Conservation (phyloP, 2,797 vertebrate species). For the Falco rusticolus region DNA sequence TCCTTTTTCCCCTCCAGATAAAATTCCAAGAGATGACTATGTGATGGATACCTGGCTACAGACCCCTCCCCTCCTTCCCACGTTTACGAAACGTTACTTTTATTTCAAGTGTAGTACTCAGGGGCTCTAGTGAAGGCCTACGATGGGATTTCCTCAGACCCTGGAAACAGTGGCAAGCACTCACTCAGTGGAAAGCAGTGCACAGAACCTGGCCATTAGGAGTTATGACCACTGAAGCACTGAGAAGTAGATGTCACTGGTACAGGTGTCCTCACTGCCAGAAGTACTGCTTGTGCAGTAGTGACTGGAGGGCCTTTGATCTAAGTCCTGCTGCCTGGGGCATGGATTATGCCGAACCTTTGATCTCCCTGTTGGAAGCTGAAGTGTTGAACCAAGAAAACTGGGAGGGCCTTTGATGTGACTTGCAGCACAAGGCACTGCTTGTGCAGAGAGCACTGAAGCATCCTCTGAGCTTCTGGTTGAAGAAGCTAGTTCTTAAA, state of each 20-base stretch:
- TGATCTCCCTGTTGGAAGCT: conserved; percentile 58
- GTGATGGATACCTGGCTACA: neutral
- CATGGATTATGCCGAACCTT: conserved; percentile 47
- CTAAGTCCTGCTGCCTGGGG: conserved; percentile 30
- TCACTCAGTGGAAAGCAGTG: neutral
- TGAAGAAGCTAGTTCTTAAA: neutral
- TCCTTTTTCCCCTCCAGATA: neutral
- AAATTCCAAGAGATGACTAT: conserved; percentile 16
- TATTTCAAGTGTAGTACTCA: neutral
- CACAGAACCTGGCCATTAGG: neutral
- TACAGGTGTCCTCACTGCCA: conserved; percentile 19
- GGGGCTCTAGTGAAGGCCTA: neutral
- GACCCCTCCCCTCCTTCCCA: neutral
- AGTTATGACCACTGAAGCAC: neutral
- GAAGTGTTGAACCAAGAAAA: conserved; percentile 44
- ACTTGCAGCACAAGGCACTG: neutral
- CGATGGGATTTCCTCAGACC: neutral
- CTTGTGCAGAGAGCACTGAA: neutral
- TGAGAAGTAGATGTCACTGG: neutral
- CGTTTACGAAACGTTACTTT: neutral
- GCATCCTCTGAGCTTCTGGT: neutral
- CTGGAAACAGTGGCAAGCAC: neutral
- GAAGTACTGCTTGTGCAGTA: conserved; percentile 9
- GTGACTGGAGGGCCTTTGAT: conserved; percentile 39
- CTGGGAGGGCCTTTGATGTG: conserved; percentile 32